These are phyloP conservation scores for Hofmannophila pseudospretella DNA, from an alignment of 2,888 invertebrate genomes.

Conservation along the genomic window DNA sequence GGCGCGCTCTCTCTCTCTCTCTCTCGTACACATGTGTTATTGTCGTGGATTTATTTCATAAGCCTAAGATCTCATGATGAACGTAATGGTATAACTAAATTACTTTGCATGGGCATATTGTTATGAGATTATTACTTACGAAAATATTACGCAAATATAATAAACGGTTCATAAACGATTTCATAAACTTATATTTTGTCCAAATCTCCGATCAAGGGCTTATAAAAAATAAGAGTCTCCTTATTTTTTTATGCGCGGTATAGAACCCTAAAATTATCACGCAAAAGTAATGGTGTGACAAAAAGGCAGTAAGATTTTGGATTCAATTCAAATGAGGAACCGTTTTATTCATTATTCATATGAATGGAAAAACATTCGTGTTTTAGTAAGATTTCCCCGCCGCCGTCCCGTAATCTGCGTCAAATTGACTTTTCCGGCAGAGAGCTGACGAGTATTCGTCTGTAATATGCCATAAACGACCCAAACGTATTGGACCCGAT, in stretches of 20 bases:
- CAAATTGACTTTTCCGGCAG: slow-evolving; percentile 71
- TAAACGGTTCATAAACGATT: too few relatives aligned
- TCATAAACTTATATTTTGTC: too few relatives aligned
- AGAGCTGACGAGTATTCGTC: slow-evolving; percentile 67
- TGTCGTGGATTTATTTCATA: slow-evolving; percentile 10
- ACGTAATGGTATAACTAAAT: too few relatives aligned
- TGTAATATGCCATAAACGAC: slow-evolving; percentile 72
- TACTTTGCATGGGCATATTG: too few relatives aligned
- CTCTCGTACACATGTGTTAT: slow-evolving; percentile 39
- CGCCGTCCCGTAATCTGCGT: slow-evolving; percentile 64
- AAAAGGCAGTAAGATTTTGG: slow-evolving; percentile 6
- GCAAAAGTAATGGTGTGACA: neutral
- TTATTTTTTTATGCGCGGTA: too few relatives aligned
- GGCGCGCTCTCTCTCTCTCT: too few relatives aligned
- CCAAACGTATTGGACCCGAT: slow-evolving; percentile 67
- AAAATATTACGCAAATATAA: too few relatives aligned
- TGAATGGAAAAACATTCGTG: slow-evolving; percentile 47
- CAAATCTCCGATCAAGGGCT: too few relatives aligned
- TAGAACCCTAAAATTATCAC: neutral
- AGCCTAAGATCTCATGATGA: neutral
- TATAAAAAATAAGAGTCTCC: too few relatives aligned
- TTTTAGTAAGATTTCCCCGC: slow-evolving; percentile 54
- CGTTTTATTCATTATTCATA: slow-evolving; percentile 45
- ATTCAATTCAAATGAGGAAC: slow-evolving; percentile 8
- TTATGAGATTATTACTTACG: too few relatives aligned